These are phyloP conservation scores for Drosophila bunnanda DNA, from an alignment of 2,888 invertebrate species.

Conservation along the genomic window DNA sequence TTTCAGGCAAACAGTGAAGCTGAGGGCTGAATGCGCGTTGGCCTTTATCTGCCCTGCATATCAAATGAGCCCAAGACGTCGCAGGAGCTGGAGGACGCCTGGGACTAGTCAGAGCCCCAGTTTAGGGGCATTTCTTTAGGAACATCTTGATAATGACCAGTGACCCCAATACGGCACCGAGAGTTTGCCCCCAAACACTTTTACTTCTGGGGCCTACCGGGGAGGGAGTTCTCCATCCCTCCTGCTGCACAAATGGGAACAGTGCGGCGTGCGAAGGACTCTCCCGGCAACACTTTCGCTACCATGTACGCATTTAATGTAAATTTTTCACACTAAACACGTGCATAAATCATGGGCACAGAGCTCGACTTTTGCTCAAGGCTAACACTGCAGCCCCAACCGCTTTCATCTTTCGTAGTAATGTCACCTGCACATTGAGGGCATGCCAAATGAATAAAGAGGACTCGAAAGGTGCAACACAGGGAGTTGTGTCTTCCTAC, in stretches of 20 bases:
- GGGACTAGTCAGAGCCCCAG: slow-evolving; percentile 47
- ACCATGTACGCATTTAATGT: slow-evolving; percentile 71
- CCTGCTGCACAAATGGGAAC: slow-evolving; percentile 27
- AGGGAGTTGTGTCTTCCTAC: slow-evolving; percentile 3
- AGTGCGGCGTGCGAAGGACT: slow-evolving; percentile 45
- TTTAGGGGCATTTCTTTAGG: slow-evolving; percentile 73
- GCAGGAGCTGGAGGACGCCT: slow-evolving; percentile 13
- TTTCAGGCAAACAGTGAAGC: slow-evolving; percentile 37
- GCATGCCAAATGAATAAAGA: slow-evolving; percentile 43
- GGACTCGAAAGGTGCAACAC: slow-evolving; percentile 13
- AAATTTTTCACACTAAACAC: slow-evolving; percentile 80
- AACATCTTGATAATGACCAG: slow-evolving; percentile 79
- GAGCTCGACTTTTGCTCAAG: slow-evolving; percentile 72
- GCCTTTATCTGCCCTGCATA: slow-evolving; percentile 79
- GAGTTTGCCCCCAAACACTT: slow-evolving; percentile 65
- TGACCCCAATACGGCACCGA: slow-evolving; percentile 67
- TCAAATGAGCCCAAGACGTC: slow-evolving; percentile 65
- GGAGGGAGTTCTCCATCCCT: slow-evolving; percentile 9
- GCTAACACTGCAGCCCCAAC: slow-evolving; percentile 61
- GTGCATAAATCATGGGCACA: slow-evolving; percentile 74
- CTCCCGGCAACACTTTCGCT: slow-evolving; percentile 68
- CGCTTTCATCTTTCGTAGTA: slow-evolving; percentile 30
- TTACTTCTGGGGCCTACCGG: slow-evolving; percentile 63
- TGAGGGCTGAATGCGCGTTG: slow-evolving; percentile 61
- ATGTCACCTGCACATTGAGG: slow-evolving; percentile 71